phyloP scores from a whole-genome alignment of 2,113 vertebrate species.

The Syngnathus scovelli region DNA sequence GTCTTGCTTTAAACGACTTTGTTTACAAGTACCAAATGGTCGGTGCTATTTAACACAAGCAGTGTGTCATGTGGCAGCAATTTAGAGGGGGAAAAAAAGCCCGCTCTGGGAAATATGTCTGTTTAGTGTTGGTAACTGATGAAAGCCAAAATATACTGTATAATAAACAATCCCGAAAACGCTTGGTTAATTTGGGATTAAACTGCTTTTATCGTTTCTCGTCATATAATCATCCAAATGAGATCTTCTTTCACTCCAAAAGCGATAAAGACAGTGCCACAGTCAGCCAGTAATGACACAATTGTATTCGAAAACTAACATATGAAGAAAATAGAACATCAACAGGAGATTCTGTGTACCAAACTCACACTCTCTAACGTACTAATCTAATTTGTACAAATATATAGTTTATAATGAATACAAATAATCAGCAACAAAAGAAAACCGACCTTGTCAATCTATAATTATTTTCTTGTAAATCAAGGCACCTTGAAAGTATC shows the following conservation, averaged over 20 bases:
- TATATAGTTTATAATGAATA: neutral
- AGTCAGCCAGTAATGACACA: neutral
- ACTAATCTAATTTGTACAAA: too few relatives aligned
- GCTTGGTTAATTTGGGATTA: neutral
- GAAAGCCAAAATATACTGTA: neutral
- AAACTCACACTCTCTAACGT: too few relatives aligned
- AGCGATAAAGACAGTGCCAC: neutral
- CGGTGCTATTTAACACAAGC: slow-evolving; percentile 18
- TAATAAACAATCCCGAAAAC: neutral
- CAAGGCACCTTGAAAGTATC: neutral
- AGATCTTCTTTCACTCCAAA: neutral
- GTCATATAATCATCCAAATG: neutral
- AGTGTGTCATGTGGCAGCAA: slow-evolving; percentile 36
- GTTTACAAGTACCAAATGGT: slow-evolving; percentile 15
- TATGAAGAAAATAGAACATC: neutral
- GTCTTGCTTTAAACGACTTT: slow-evolving; percentile 15
- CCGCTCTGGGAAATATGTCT: slow-evolving; percentile 30
- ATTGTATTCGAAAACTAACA: neutral
- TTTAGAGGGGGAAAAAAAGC: slow-evolving; percentile 22
- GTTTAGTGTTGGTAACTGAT: neutral
- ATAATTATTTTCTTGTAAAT: neutral
- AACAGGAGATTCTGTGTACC: neutral
- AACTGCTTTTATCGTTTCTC: neutral
- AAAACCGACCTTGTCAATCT: neutral
- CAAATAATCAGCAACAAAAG: neutral